phyloP scores from a whole-genome alignment of 1,140 invertebrate species.

The Proales similis region DNA sequence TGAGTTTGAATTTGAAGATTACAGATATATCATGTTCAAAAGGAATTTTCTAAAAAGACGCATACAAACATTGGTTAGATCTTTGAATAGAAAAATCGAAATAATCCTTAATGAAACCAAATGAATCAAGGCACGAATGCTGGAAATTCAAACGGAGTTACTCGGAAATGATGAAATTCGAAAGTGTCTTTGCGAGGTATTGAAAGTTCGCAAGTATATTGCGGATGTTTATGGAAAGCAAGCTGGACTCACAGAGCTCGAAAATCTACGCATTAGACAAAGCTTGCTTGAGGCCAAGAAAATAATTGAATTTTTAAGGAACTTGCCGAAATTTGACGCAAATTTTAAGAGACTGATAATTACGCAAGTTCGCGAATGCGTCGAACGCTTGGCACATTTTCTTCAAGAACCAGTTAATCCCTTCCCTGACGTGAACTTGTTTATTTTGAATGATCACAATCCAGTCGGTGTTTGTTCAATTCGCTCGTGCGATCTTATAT shows the following conservation, averaged over 20 bases:
- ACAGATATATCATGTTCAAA: constrained; percentile 7
- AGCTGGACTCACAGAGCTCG: constrained; percentile 5
- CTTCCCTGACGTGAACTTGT: constrained; percentile 36
- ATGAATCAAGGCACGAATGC: too few relatives aligned
- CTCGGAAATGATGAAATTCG: constrained; percentile 2
- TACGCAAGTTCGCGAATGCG: not conserved
- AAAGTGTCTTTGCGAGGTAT: constrained; percentile 4
- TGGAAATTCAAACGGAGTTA: too few relatives aligned
- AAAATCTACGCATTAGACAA: not conserved
- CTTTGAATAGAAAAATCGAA: constrained; percentile 5
- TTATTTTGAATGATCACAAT: not conserved
- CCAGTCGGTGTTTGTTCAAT: constrained; percentile 28
- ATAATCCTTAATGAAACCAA: too few relatives aligned
- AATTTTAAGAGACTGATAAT: constrained; percentile 14
- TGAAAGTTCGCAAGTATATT: constrained; percentile 6
- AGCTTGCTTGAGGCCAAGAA: constrained; percentile 6
- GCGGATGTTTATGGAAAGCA: constrained; percentile 16
- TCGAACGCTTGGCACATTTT: not conserved
- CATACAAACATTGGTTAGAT: not conserved
- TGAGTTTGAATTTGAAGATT: constrained; percentile 28
- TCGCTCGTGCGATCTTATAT: constrained; percentile 20
- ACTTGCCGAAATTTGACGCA: not conserved
- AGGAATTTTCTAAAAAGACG: constrained; percentile 19
- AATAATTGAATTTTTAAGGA: constrained; percentile 13
- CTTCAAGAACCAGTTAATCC: constrained; percentile 6